phyloP scores from a whole-genome alignment of 1,140 invertebrate species.

The Aradophagus sp. region DNA sequence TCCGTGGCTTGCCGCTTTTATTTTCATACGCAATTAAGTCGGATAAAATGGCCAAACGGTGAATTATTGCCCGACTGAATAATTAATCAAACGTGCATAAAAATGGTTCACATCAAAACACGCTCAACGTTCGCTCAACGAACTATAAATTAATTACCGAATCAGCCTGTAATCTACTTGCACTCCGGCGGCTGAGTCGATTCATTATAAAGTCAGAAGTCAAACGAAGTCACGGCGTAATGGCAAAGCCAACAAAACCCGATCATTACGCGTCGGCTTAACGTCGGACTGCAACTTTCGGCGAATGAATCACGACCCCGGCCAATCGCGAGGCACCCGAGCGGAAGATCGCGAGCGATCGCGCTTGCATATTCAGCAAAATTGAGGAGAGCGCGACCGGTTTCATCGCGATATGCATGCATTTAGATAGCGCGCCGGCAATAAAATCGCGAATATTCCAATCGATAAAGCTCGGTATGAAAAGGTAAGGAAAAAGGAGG shows the following conservation, averaged over 20 bases:
- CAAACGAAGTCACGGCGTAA: slow-evolving; percentile 32
- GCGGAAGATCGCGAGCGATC: slow-evolving; percentile 31
- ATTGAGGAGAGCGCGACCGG: slow-evolving; percentile 26
- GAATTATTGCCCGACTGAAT: not conserved
- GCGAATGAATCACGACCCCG: slow-evolving; percentile 34
- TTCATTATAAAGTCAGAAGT: slow-evolving; percentile 37
- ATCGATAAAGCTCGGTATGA: slow-evolving; percentile 10
- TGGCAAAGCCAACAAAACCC: slow-evolving; percentile 23
- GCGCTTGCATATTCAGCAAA: slow-evolving; percentile 32
- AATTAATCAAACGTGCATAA: slow-evolving; percentile 8
- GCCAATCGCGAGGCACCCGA: slow-evolving; percentile 28
- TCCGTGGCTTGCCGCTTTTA: no score
- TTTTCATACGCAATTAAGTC: no score
- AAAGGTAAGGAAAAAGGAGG: no score
- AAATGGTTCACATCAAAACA: slow-evolving; percentile 23
- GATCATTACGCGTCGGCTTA: slow-evolving; percentile 25
- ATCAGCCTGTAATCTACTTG: slow-evolving; percentile 23
- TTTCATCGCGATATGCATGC: slow-evolving; percentile 13
- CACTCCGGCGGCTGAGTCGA: slow-evolving; percentile 13
- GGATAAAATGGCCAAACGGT: not conserved
- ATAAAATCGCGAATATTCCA: slow-evolving; percentile 2
- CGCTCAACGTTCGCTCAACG: slow-evolving; percentile 6
- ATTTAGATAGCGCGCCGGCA: slow-evolving; percentile 8
- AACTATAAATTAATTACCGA: slow-evolving; percentile 29
- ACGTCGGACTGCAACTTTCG: slow-evolving; percentile 22